These are phyloP conservation scores for Ictalurus punctatus DNA, from an alignment of 2,113 vertebrate genomes.

Conservation along the genomic window DNA sequence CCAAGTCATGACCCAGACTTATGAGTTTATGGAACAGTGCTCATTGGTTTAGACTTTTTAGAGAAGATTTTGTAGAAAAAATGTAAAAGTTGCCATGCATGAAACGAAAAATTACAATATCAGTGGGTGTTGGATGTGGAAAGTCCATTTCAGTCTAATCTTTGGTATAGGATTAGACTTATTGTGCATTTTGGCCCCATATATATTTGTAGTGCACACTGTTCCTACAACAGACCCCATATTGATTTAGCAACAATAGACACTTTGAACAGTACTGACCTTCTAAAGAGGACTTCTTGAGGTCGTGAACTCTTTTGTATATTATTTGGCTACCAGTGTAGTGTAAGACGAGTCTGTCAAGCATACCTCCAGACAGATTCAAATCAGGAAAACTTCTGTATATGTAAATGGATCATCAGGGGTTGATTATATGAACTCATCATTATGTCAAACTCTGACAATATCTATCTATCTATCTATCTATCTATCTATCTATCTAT, in stretches of 20 bases:
- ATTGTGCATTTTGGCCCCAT: too few species aligned
- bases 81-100: not conserved
- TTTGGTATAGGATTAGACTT: not conserved
- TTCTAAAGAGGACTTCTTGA: not conserved
- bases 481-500: slow-evolving; percentile 19
- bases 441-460: not conserved
- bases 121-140: not conserved
- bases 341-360: not conserved
- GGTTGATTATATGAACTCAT: not conserved
- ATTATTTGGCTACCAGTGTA: not conserved
- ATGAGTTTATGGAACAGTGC: slow-evolving; percentile 52
- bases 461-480: slow-evolving; percentile 37
- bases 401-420: not conserved
- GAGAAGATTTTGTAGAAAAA: not conserved
- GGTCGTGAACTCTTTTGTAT: not conserved
- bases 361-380: not conserved
- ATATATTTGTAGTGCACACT: not conserved
- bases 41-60: slow-evolving; percentile 33
- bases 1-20: slow-evolving; percentile 67
- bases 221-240: not conserved
- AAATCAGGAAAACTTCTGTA: not conserved
- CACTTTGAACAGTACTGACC: not conserved
- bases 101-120: not conserved
- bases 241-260: slow-evolving; percentile 8
- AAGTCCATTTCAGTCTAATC: not conserved